These are phyloP conservation scores for Phrynocephalus versicolor DNA, from an alignment of 2,113 vertebrate species.

Conservation along the genomic window DNA sequence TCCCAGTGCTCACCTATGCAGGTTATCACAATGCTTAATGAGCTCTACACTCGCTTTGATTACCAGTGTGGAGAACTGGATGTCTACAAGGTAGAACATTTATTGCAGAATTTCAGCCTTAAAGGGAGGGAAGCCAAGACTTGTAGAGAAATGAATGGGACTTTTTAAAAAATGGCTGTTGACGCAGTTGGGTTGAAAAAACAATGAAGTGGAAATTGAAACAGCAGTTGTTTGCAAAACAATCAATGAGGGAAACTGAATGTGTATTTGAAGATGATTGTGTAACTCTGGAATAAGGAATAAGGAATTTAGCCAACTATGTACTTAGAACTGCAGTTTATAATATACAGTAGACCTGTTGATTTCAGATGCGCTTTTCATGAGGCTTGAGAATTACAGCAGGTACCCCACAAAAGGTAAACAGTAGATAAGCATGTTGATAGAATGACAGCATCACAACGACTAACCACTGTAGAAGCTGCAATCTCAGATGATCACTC, in stretches of 20 bases:
- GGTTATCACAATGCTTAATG: constrained; percentile 97
- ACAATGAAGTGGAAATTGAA: constrained; percentile 8
- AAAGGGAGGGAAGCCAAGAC: constrained; percentile 1
- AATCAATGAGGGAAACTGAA: neutral
- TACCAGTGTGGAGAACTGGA: constrained; percentile 93
- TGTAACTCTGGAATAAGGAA: constrained; percentile 19
- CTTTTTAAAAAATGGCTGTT: constrained; percentile 14
- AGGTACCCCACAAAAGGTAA: neutral
- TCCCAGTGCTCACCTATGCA: constrained; percentile 94
- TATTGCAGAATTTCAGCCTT: constrained; percentile 29
- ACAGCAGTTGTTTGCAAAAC: neutral
- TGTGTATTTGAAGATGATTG: neutral
- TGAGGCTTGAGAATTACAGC: neutral
- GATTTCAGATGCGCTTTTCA: neutral
- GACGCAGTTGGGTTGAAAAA: neutral
- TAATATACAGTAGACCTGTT: neutral
- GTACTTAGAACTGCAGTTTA: neutral
- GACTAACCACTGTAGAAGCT: constrained; percentile 7
- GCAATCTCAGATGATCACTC: constrained; percentile 3
- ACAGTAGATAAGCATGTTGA: constrained; percentile 18
- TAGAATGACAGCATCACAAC: neutral
- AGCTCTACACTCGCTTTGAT: constrained; percentile 95
- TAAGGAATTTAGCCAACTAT: constrained; percentile 20
- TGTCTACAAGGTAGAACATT: constrained; percentile 89
- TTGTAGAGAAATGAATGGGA: constrained; percentile 9